Evolutionary conservation across 1,140 invertebrate genomes (phyloP).

Genomic region (Lepeophtheirus salmonis): DNA sequence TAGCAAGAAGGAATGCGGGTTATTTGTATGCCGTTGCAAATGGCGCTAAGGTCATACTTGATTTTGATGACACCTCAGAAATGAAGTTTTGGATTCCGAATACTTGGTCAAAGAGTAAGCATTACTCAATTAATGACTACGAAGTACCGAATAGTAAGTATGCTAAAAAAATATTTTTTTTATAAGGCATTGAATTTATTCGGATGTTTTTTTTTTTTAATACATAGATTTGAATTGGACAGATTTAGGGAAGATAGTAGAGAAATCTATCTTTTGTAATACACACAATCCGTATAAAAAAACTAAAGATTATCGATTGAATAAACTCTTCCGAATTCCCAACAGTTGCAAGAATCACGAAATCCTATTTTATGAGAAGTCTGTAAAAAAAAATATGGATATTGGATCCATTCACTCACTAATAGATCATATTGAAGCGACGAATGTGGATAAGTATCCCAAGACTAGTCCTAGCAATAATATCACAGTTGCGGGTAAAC

Average conservation of each 20-base stretch:
- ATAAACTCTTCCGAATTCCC: neutral
- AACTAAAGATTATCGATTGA: neutral
- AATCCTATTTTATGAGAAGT: neutral
- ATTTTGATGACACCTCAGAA: neutral
- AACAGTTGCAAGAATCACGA: neutral
- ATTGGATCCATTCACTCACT: neutral
- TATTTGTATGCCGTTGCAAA: neutral
- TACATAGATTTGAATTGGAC: neutral
- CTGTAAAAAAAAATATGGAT: neutral
- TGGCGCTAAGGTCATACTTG: neutral
- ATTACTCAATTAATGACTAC: neutral
- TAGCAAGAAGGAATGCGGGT: neutral
- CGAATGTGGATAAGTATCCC: neutral
- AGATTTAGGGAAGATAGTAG: neutral
- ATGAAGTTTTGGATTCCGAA: neutral
- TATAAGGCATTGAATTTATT: too few species aligned
- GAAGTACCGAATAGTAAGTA: neutral
- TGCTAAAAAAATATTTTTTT: too few species aligned
- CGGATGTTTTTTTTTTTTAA: neutral
- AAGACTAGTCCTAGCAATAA: too few species aligned
- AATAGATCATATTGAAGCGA: neutral
- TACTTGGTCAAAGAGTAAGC: neutral
- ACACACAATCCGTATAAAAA: too few species aligned
- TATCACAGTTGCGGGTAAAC: too few species aligned
- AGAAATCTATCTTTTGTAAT: neutral